These are phyloP conservation scores for Hiodon alosoides DNA, from an alignment of 2,113 vertebrate species.

Conservation along the genomic window DNA sequence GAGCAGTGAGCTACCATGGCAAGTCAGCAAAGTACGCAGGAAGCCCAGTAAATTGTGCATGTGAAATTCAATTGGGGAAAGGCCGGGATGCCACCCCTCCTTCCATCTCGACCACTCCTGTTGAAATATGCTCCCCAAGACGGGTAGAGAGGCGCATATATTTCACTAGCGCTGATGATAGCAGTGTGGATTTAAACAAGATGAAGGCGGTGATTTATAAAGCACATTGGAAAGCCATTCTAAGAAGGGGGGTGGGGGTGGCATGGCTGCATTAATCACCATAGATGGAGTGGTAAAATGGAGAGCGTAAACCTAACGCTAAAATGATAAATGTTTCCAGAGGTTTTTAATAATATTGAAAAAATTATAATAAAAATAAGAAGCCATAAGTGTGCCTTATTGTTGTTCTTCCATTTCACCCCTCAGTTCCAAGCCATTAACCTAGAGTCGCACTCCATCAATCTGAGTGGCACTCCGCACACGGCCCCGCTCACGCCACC, in stretches of 20 bases:
- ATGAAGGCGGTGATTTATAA: constrained; percentile 55
- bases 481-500: constrained; percentile 8
- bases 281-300: constrained; percentile 36
- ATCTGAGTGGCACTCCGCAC: not conserved
- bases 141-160: not conserved
- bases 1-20: constrained; percentile 22
- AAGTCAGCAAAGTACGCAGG: constrained; percentile 17
- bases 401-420: constrained; percentile 26
- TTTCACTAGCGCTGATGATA: constrained; percentile 7
- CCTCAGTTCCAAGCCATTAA: constrained; percentile 28
- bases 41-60: constrained; percentile 32
- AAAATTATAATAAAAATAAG: constrained; percentile 24
- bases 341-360: constrained; percentile 21
- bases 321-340: constrained; percentile 25
- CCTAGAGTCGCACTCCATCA: constrained; percentile 8
- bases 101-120: constrained; percentile 12
- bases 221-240: constrained; percentile 44
- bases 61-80: constrained; percentile 25
- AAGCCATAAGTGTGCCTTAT: constrained; percentile 14
- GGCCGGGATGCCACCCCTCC: not conserved
- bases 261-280: constrained; percentile 39
- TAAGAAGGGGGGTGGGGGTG: constrained; percentile 36
- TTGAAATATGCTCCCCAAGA: constrained; percentile 26
- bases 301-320: constrained; percentile 37
- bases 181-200: constrained; percentile 50